These are phyloP conservation scores for Dryobates pubescens DNA, from an alignment of 2,797 vertebrate species.

Conservation along the genomic window DNA sequence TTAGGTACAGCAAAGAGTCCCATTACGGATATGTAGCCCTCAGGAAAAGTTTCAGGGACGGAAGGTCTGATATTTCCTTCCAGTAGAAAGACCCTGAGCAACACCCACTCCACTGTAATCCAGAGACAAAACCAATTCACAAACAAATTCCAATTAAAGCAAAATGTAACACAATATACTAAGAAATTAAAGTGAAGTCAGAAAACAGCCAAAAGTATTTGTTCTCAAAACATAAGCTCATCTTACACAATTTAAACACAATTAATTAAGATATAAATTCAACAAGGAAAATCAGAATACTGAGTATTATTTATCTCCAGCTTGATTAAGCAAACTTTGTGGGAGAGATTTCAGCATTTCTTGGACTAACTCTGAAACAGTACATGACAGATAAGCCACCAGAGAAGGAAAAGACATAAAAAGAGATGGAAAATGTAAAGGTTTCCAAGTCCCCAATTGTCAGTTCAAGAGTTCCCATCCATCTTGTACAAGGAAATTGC, in stretches of 20 bases:
- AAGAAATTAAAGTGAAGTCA: not conserved
- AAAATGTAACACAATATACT: not conserved
- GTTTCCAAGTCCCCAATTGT: not conserved
- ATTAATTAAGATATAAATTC: slow-evolving; percentile 38
- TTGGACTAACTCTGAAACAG: slow-evolving; percentile 1
- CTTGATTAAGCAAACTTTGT: slow-evolving; percentile 12
- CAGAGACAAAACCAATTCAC: not conserved
- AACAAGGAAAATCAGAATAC: not conserved
- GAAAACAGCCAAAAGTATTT: not conserved
- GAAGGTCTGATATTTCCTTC: slow-evolving; percentile 40
- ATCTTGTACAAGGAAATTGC: not conserved
- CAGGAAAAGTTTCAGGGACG: slow-evolving; percentile 37
- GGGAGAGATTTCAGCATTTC: not conserved
- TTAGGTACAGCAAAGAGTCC: slow-evolving; percentile 16
- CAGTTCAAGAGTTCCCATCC: not conserved
- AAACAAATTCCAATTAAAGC: not conserved
- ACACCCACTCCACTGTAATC: not conserved
- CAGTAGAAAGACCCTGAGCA: slow-evolving; percentile 30
- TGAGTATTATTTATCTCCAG: slow-evolving; percentile 12
- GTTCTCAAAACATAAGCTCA: slow-evolving; percentile 5
- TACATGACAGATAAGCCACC: not conserved
- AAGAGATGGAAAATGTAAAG: not conserved
- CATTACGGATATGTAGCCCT: not conserved
- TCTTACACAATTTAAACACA: not conserved
- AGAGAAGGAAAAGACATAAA: not conserved